Base-by-base conservation (phyloP, 64 coral and sea anemone genomes). In the Dendronephthya gigantea region DNA sequence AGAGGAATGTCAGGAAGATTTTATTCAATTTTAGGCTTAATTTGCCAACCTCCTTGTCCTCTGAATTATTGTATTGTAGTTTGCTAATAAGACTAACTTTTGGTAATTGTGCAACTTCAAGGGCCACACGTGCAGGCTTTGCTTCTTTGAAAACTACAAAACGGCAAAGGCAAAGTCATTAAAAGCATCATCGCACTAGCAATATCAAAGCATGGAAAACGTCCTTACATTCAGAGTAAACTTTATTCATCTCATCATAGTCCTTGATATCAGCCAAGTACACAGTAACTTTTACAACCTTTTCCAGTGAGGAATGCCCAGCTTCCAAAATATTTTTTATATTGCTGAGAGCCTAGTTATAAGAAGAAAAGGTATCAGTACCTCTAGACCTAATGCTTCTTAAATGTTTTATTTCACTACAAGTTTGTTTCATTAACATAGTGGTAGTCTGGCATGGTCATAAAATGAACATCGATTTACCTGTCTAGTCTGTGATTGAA, bases 221-320 rank as follows among this genome's bases (percentile, higher is more conserved):
- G n/a, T 27, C 90, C 94, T 91, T 69, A 97, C 94, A 97, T 37
- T 89, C 87, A 34, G 82, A 85, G 40, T 97, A 97, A 27, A 97
- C 94, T 30, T 91, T 90, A 85, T 97, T 97, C 47, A 97, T 92
- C 86, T 90, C 90, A 39, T 83, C 84, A 68, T 93, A 97, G 51
- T 97, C 94, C 37, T 93, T 91, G n/a, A 97, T 97, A 74, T 97
- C 92, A 85, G 86, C 85, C 68, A 97, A 84, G 12, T 93, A 83
- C 32, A 97, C 92, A 23, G 91, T 97, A 14, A 92, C 83, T 68
- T 97, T 97, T 49, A 97, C 94, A 89, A 97, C 91, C 90, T 85
- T 93, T 51, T 93, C 85, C 87, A 93, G 93, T 69, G 94, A 87
- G 35, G 94, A 97, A 13, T 89, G 86, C 39, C 91, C 91, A 85